A percentile compares a stretch with the other conserved stretches of the same genome.
Evolutionary conservation across 2,888 invertebrate species (phyloP).

Genomic region (Brachypterus glaber): DNA sequence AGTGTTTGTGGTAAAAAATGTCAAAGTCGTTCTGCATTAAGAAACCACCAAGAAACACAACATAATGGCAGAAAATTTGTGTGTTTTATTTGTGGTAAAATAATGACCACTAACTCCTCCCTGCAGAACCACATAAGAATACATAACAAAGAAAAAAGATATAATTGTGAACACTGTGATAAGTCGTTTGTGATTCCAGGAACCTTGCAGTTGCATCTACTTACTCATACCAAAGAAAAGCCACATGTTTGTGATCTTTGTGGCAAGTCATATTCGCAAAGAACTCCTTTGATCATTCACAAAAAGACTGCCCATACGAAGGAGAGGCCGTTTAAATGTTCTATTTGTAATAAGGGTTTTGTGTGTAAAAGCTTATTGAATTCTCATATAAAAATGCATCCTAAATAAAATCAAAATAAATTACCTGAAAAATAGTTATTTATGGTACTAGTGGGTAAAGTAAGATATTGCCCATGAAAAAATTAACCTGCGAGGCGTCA

Average conservation of each 20-base stretch:
- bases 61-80: slow-evolving; percentile 16
- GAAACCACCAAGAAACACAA: slow-evolving; percentile 16
- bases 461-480: too few species aligned
- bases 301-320: slow-evolving; percentile 45
- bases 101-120: neutral
- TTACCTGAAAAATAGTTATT: too few species aligned
- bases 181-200: slow-evolving; percentile 29
- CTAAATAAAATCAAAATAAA: too few species aligned
- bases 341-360: slow-evolving; percentile 33
- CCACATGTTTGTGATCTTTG: slow-evolving; percentile 43
- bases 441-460: too few species aligned
- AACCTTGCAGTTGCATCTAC: slow-evolving; percentile 23
- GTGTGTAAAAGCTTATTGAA: slow-evolving; percentile 27
- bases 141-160: slow-evolving; percentile 30
- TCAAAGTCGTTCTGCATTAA: slow-evolving; percentile 19
- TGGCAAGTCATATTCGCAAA: slow-evolving; percentile 43
- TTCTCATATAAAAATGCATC: slow-evolving; percentile 26
- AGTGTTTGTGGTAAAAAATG: too few species aligned
- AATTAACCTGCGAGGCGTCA: too few species aligned
- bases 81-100: slow-evolving; percentile 12
- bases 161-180: slow-evolving; percentile 27
- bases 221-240: slow-evolving; percentile 30
- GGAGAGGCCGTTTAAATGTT: slow-evolving; percentile 48
- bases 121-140: slow-evolving; percentile 20
- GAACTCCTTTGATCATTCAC: slow-evolving; percentile 41